These are phyloP conservation scores for Heliopora coerulea DNA, from an alignment of 92 coral and sea anemone species.

Conservation along the genomic window DNA sequence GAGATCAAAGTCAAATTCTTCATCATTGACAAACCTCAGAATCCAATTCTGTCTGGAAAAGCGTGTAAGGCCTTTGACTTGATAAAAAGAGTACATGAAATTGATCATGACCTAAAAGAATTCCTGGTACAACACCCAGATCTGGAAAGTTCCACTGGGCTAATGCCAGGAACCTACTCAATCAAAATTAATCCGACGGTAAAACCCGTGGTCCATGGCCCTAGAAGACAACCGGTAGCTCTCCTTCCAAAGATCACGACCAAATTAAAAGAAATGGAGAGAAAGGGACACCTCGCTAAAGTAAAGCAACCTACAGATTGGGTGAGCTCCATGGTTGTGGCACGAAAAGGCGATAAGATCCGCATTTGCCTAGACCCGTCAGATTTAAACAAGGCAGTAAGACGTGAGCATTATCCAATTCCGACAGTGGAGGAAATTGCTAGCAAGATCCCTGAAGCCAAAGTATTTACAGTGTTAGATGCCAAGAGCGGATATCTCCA, in stretches of 20 bases:
- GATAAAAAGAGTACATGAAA: constrained; percentile 48
- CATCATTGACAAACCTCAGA: constrained; percentile 52
- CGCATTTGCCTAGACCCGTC: constrained; percentile 42
- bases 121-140: constrained; percentile 54
- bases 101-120: constrained; percentile 41
- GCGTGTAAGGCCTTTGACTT: constrained; percentile 56
- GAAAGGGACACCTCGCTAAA: constrained; percentile 5
- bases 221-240: background rate
- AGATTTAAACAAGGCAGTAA: constrained; percentile 37
- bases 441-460: constrained; percentile 7
- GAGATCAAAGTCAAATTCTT: constrained; percentile 46
- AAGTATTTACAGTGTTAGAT: background rate
- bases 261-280: background rate
- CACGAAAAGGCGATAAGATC: constrained; percentile 11
- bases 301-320: constrained; percentile 35
- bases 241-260: background rate
- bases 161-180: constrained; percentile 56
- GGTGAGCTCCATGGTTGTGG: constrained; percentile 50
- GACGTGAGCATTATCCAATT: constrained; percentile 37
- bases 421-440: constrained; percentile 34
- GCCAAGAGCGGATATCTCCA: constrained; percentile 22
- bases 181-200: constrained; percentile 44
- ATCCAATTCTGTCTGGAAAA: constrained; percentile 53
- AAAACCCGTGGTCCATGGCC: constrained; percentile 11
- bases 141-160: constrained; percentile 43